These are phyloP conservation scores for Rosalia funebris DNA, from an alignment of 2,888 invertebrate species.

Conservation along the genomic window DNA sequence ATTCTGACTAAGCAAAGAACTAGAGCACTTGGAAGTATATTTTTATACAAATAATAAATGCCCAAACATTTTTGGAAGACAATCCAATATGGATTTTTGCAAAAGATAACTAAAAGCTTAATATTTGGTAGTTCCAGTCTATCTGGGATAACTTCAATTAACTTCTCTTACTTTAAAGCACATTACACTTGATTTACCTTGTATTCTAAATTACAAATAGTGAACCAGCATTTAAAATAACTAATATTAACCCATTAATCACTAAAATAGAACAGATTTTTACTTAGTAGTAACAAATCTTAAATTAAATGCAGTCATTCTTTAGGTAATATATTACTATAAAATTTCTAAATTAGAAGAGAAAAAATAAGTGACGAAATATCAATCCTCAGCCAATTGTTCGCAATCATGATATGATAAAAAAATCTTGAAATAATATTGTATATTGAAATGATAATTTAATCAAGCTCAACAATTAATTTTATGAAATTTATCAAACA, in stretches of 20 bases:
- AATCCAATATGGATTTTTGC: slow-evolving; percentile 44
- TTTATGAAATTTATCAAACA: neutral
- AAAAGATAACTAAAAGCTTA: slow-evolving; percentile 40
- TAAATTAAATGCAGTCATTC: neutral
- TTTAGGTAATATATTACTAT: too few relatives aligned
- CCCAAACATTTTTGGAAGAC: slow-evolving; percentile 44
- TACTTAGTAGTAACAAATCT: neutral
- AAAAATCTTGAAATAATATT: slow-evolving; percentile 34
- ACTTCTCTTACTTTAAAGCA: slow-evolving; percentile 18
- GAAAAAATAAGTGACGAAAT: too few relatives aligned
- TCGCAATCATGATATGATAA: neutral
- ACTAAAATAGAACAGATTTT: too few relatives aligned
- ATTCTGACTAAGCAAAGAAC: slow-evolving; percentile 23
- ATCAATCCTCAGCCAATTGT: neutral
- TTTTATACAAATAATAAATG: slow-evolving; percentile 35
- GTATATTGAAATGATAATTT: slow-evolving; percentile 35
- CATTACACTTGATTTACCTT: slow-evolving; percentile 17
- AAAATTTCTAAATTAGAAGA: too few relatives aligned
- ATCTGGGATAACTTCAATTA: slow-evolving; percentile 43
- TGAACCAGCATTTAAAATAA: slow-evolving; percentile 17
- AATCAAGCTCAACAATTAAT: slow-evolving; percentile 3
- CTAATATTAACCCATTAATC: neutral
- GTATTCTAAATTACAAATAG: slow-evolving; percentile 12
- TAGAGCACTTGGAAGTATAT: slow-evolving; percentile 16
- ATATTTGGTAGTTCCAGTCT: slow-evolving; percentile 58